A percentile compares a stretch with the other conserved stretches of the same genome.
Evolutionary conservation across 2,797 vertebrate genomes (phyloP).

Genomic region (Sitta carolinensis): DNA sequence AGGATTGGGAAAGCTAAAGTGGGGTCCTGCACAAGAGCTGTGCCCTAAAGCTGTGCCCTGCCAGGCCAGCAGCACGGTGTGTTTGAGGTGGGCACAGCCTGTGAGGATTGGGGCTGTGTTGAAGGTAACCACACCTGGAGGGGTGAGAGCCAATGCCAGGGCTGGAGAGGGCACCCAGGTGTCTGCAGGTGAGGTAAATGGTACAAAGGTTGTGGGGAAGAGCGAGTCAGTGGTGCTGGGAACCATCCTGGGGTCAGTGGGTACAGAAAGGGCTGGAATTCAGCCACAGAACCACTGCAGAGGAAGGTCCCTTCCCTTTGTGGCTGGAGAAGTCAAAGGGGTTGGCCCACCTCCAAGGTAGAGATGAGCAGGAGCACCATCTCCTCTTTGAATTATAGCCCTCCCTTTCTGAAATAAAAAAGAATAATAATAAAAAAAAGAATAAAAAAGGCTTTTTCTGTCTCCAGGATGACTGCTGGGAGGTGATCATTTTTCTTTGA

Average conservation of each 20-base stretch:
- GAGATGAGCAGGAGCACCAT: not conserved
- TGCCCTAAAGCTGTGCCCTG: not conserved
- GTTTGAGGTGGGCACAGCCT: accelerated
- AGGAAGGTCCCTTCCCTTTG: not conserved
- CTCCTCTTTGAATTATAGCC: not conserved
- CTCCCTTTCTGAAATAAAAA: not conserved
- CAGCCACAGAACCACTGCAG: not conserved
- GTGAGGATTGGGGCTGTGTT: too few species aligned
- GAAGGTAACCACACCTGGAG: too few species aligned
- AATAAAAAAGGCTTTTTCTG: not conserved
- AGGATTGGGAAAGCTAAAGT: not conserved
- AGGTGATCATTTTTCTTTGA: conserved; percentile 13
- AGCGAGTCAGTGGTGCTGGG: too few species aligned
- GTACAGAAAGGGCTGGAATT: not conserved
- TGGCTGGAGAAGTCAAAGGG: not conserved
- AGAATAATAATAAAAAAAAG: not conserved
- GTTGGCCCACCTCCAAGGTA: conserved; percentile 13
- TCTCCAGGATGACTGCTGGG: conserved; percentile 17
- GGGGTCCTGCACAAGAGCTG: accelerated
- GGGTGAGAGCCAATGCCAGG: too few species aligned
- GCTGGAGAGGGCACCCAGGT: too few species aligned
- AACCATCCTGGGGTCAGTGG: too few species aligned
- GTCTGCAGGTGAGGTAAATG: too few species aligned
- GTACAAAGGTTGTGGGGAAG: too few species aligned
- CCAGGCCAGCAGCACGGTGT: accelerated